Base-by-base conservation (phyloP, 2,797 vertebrate species). In the Periophthalmus magnuspinnatus region DNA sequence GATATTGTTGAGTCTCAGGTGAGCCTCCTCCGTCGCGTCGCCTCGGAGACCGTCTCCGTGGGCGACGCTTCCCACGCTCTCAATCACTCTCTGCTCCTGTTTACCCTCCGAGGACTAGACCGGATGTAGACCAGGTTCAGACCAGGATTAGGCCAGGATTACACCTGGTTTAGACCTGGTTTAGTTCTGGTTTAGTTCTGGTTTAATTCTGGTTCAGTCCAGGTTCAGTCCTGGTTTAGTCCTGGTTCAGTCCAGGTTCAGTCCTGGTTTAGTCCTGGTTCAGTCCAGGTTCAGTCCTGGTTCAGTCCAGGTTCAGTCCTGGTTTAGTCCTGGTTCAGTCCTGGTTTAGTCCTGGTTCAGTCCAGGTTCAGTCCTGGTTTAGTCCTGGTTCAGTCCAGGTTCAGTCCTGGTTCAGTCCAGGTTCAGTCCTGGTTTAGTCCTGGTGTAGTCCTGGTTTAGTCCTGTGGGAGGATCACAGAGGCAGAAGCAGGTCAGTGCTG, bases 11-110 rank as follows among this genome's bases (percentile, higher is more conserved):
- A 45, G 41, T 45, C 41, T 45, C 41, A 45, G 41, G 41, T 45
- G 41, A 45, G 13, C 50, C 50, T 52, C n/a, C 50, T 52, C 50
- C 50, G 50, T 52, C 19, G 54, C 22, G 54, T 56, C 54, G 54
- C 54, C 22, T 21, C 54, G 54, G 54, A 56, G 54, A 56, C 54
- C 22, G 54, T 56, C 38, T 41, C 38, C 52, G 54, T 56, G 54
- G 54, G 54, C 54, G 21, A 56, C 54, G 22, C 54, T 56, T 56
- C 54, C 54, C 54, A 56, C 54, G 54, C 54, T 56, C n/a, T 54
- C 54, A 21, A 56, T 24, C 54, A 56, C 22, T 21, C 17, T 54
- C 52, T 56, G 54, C 54, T 21, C 52, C n/a, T 22, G 50, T 52
- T 52, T 45, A 45, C 28, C 41, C 38, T 45, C 13, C 13, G 2